These are phyloP conservation scores for Tapirus indicus DNA, from an alignment of 2,797 vertebrate species.

Conservation along the genomic window DNA sequence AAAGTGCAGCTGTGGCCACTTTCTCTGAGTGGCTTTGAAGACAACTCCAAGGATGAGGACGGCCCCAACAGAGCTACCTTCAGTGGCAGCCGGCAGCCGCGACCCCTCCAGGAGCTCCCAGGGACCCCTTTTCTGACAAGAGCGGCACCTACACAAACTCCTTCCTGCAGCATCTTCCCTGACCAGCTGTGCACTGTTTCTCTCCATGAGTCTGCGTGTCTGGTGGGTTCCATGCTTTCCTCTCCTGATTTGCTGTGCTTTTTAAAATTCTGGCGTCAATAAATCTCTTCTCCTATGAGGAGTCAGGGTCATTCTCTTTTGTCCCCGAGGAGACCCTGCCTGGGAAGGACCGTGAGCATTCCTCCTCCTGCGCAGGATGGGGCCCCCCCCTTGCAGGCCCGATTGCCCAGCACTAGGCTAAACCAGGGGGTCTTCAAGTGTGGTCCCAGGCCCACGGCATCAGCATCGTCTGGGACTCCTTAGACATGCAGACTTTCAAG, in stretches of 20 bases:
- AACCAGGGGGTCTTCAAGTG: not conserved
- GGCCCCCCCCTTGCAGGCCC: too few species aligned
- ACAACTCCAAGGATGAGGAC: not conserved
- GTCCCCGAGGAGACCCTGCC: too few species aligned
- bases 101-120: not conserved
- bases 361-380: rapidly evolving
- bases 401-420: not conserved
- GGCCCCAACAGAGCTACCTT: not conserved
- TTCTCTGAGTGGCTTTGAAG: not conserved
- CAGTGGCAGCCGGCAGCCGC: rapidly evolving
- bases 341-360: not conserved
- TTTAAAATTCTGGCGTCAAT: not conserved
- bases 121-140: not conserved
- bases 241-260: not conserved
- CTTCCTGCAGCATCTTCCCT: not conserved
- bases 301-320: not conserved
- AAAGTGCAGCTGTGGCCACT: not conserved
- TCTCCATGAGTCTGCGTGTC: not conserved
- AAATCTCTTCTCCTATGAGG: not conserved
- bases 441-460: not conserved
- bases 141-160: not conserved
- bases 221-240: not conserved
- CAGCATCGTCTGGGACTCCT: not conserved
- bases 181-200: too few species aligned
- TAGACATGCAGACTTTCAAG: not conserved